A percentile compares a stretch with the other conserved stretches of the same genome.
phyloP scores from a whole-genome alignment of 2,113 vertebrate species.

The Dipodomys spectabilis region DNA sequence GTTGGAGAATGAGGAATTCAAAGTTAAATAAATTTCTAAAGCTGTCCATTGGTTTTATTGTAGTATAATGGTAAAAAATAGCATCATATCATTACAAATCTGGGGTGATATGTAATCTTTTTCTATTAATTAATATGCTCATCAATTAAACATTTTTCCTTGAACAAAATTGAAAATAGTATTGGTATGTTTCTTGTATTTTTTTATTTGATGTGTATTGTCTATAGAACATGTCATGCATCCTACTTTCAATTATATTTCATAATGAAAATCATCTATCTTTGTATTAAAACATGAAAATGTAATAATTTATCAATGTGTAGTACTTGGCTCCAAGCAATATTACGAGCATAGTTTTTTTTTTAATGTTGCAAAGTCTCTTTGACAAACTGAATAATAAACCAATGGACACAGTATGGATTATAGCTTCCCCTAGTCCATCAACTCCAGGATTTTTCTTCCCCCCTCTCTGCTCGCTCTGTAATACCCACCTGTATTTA shows the following conservation, averaged over 20 bases:
- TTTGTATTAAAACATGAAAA: not conserved
- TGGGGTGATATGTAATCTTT: not conserved
- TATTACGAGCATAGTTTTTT: not conserved
- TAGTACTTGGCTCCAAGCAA: not conserved
- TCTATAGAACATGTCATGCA: not conserved
- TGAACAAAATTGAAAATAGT: not conserved
- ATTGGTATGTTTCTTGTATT: not conserved
- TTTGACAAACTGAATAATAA: not conserved
- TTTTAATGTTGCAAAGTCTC: not conserved
- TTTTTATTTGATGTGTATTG: not conserved
- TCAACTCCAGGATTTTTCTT: not conserved
- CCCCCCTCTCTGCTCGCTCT: not conserved
- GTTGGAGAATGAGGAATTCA: not conserved
- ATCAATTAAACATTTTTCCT: not conserved
- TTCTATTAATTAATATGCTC: not conserved
- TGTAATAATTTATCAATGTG: not conserved
- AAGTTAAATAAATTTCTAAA: not conserved
- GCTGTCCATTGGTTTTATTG: not conserved
- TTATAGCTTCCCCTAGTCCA: not conserved
- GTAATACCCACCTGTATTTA: not conserved
- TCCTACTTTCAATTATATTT: not conserved
- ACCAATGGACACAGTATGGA: not conserved
- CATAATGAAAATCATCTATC: conserved; percentile 9
- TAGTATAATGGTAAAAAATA: not conserved
- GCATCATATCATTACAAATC: not conserved